Evolutionary conservation across 2,888 invertebrate genomes (phyloP).

Genomic region (Lithophane socia): DNA sequence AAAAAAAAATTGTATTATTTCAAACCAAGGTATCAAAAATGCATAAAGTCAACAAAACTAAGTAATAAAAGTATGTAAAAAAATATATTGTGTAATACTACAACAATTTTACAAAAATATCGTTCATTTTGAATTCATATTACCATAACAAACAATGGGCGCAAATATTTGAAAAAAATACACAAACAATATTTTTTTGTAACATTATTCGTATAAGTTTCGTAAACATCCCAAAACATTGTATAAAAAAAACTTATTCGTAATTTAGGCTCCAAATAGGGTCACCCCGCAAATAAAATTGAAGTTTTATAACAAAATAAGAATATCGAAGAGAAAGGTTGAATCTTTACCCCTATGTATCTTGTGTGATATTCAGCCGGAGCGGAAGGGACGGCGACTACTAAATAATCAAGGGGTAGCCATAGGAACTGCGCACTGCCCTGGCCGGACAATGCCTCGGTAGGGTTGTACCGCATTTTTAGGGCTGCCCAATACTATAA

Average conservation of each 20-base stretch:
- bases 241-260: slow-evolving; percentile 38
- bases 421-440: slow-evolving; percentile 44
- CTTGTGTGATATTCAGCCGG: slow-evolving; percentile 58
- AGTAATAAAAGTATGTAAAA: neutral
- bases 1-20: neutral
- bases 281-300: slow-evolving; percentile 56
- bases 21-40: neutral
- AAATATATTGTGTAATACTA: neutral
- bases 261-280: slow-evolving; percentile 38
- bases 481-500: slow-evolving; percentile 41
- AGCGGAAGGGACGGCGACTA: slow-evolving; percentile 58
- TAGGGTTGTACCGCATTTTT: slow-evolving; percentile 40
- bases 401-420: slow-evolving; percentile 61
- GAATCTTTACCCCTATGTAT: slow-evolving; percentile 43
- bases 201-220: slow-evolving; percentile 28
- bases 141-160: slow-evolving; percentile 17
- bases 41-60: neutral
- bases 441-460: slow-evolving; percentile 45
- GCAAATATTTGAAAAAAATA: slow-evolving; percentile 22
- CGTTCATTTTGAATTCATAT: neutral
- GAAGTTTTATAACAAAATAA: slow-evolving; percentile 61
- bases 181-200: slow-evolving; percentile 15
- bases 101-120: neutral
- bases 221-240: slow-evolving; percentile 39
- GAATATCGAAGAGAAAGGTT: slow-evolving; percentile 58